Evolutionary conservation across 1,140 invertebrate genomes (phyloP).

Genomic region (Aphaenogaster ashmeadi): DNA sequence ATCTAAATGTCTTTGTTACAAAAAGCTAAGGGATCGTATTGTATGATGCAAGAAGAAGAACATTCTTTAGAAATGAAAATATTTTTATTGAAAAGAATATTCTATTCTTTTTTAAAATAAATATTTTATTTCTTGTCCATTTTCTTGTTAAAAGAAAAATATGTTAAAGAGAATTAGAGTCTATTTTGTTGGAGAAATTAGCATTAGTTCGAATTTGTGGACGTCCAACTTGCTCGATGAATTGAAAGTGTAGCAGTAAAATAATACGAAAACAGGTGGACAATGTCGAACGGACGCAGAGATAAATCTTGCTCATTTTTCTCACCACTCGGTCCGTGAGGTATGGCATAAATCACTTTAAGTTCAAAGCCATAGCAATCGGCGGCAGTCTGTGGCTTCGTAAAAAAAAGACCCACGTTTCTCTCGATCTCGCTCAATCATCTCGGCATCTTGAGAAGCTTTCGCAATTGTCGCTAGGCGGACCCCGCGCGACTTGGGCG

Average conservation of each 20-base stretch:
- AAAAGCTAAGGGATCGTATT: not conserved
- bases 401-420: not conserved
- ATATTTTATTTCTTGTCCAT: not conserved
- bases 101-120: not conserved
- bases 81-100: not conserved
- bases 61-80: not conserved
- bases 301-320: constrained; percentile 50
- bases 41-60: not conserved
- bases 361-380: constrained; percentile 48
- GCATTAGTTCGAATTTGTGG: not conserved
- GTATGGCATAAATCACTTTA: constrained; percentile 40
- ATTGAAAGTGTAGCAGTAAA: constrained; percentile 13
- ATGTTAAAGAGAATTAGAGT: not conserved
- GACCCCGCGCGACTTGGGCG: not conserved
- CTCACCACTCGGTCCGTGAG: not conserved
- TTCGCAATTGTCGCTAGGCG: constrained; percentile 33
- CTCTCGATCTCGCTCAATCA: constrained; percentile 2
- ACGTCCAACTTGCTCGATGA: not conserved
- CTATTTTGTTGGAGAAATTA: not conserved
- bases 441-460: constrained; percentile 8
- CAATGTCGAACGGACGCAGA: constrained; percentile 28
- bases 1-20: not conserved
- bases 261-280: constrained; percentile 52
- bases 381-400: not conserved
- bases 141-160: not conserved